Percentiles rank a stretch among this genome's conserved stretches.
phyloP scores from a whole-genome alignment of 2,888 invertebrate species.

The Rhodophaea formosa region DNA sequence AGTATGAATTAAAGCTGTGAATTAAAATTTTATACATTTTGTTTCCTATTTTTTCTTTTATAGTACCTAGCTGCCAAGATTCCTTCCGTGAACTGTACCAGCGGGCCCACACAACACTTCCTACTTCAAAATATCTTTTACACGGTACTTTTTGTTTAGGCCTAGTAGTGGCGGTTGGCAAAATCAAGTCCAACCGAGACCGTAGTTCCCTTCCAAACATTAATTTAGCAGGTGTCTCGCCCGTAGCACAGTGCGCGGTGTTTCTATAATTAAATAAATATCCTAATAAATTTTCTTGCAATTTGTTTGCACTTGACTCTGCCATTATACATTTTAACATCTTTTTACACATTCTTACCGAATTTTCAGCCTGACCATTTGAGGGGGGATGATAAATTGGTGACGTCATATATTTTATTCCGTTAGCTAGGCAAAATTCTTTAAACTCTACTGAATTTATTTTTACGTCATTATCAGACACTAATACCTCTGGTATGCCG shows the following conservation, averaged over 20 bases:
- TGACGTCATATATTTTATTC: background rate
- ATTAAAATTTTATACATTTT: constrained; percentile 19
- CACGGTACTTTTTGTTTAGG: too few relatives aligned
- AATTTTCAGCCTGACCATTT: too few relatives aligned
- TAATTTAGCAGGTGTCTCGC: constrained; percentile 27
- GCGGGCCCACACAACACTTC: constrained; percentile 23
- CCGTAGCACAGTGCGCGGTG: constrained; percentile 29
- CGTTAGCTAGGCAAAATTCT: constrained; percentile 23
- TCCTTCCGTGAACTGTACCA: too few relatives aligned
- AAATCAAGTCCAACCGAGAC: constrained; percentile 26
- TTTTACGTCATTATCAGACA: constrained; percentile 13
- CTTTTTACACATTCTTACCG: too few relatives aligned
- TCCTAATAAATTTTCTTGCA: too few relatives aligned
- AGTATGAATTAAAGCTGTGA: too few relatives aligned
- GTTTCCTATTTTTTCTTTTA: constrained; percentile 23
- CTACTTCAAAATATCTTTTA: too few relatives aligned
- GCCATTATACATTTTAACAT: too few relatives aligned
- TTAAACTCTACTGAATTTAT: constrained; percentile 21
- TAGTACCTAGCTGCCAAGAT: constrained; percentile 19
- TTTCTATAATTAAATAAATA: constrained; percentile 25
- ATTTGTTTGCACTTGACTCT: background rate
- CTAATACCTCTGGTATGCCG: constrained; percentile 10
- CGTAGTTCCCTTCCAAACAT: constrained; percentile 30
- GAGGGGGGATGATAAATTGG: too few relatives aligned
- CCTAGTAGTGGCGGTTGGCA: too few relatives aligned